Evolutionary conservation across 64 coral and sea anemone species (phyloP).

Genomic region (Porites australiensis): DNA sequence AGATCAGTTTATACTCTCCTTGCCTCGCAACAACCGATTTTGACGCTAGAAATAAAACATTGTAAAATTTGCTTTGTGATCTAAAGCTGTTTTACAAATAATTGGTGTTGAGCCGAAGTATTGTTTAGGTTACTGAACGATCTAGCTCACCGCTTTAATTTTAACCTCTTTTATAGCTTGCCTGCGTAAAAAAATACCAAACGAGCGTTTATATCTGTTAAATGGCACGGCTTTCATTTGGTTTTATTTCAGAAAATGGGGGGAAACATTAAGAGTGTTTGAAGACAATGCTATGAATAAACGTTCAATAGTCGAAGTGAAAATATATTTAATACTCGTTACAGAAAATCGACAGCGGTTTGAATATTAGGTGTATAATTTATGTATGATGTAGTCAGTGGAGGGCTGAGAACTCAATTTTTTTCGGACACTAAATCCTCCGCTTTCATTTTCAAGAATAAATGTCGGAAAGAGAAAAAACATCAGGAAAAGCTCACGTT

Average conservation of each 20-base stretch:
- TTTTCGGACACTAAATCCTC: neutral
- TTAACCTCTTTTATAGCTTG: no score
- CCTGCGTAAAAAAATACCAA: no score
- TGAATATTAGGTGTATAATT: neutral
- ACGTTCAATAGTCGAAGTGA: no score
- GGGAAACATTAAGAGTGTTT: no score
- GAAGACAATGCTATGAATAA: no score
- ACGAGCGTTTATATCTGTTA: no score
- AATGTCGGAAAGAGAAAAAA: neutral
- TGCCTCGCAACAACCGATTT: neutral
- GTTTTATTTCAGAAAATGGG: no score
- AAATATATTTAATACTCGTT: no score
- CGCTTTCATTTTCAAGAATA: neutral
- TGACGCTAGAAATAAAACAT: neutral
- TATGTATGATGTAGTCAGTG: no score
- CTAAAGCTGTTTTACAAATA: neutral
- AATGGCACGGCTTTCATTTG: no score
- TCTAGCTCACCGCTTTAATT: no score
- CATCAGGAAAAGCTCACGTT: neutral
- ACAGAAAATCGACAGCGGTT: no score
- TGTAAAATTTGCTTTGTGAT: neutral
- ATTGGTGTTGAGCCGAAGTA: neutral
- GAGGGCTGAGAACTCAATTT: neutral
- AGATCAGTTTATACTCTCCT: neutral
- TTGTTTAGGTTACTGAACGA: neutral